These are phyloP conservation scores for Calliopsis andreniformis DNA, from an alignment of 1,140 invertebrate species.

Conservation along the genomic window DNA sequence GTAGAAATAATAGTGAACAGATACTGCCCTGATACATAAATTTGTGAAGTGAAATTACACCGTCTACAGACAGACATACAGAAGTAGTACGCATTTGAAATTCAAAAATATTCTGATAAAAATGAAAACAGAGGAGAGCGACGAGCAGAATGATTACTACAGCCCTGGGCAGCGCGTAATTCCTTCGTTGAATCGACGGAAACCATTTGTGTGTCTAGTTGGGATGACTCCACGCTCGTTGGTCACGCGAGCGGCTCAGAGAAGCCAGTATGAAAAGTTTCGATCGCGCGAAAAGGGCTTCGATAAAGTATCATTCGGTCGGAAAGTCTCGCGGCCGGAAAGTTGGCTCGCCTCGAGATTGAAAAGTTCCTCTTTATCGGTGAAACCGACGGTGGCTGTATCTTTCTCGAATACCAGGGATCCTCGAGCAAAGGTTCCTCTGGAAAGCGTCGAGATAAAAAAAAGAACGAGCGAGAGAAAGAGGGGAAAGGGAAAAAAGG, in stretches of 20 bases:
- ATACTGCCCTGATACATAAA: too few species aligned
- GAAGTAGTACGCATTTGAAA: too few species aligned
- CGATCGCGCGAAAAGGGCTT: conserved; percentile 52
- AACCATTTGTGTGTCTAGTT: conserved; percentile 35
- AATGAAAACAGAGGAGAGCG: too few species aligned
- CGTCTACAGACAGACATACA: too few species aligned
- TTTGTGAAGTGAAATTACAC: too few species aligned
- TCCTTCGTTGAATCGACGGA: conserved; percentile 1
- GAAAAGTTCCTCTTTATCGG: conserved; percentile 53
- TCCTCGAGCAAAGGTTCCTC: conserved; percentile 10
- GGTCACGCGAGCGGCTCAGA: conserved; percentile 38
- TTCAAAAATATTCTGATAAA: too few species aligned
- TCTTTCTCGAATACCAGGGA: conserved; percentile 1
- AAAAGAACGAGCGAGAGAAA: not conserved
- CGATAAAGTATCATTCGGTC: conserved; percentile 53
- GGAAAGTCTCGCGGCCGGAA: conserved; percentile 48
- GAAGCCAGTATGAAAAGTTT: conserved; percentile 50
- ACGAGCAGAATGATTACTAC: too few species aligned
- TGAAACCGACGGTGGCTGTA: not conserved
- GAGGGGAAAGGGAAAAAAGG: too few species aligned
- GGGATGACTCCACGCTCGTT: conserved; percentile 4
- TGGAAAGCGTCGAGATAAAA: not conserved
- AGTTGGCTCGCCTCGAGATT: conserved; percentile 33
- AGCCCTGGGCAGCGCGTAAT: conserved; percentile 13
- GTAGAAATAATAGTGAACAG: too few species aligned